Evolutionary conservation across 2,888 invertebrate genomes (phyloP), one percentile per base, ranked within the genome.

Genomic region (Hypomecis atomaria): DNA sequence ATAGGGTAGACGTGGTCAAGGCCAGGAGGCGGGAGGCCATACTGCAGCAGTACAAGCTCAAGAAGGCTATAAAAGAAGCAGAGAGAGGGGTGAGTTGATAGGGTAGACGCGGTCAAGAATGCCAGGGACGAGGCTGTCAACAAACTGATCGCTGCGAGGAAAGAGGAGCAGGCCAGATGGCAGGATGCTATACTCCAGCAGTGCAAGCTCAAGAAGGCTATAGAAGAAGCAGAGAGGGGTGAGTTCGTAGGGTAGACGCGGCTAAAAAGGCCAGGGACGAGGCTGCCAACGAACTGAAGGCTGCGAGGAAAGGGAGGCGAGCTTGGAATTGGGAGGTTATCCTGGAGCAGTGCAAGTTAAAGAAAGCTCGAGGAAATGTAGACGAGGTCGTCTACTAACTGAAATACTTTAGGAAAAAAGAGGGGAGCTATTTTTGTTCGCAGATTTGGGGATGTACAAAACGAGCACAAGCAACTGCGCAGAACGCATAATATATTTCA

Each of bases 61-160:
- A 98, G 85, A 99, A 98, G 88, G 97, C 97, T 61, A 95, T 97
- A 69, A 98, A 98, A 85, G 97, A 98, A 89, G 97, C 97, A 38
- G 97, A 97, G 86, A 23, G 23, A 90, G 96, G 82, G 97, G 9
- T 9, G 10, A 40, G 34, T 44, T 6, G 38, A 1, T 38, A 38
- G 9, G 38, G 9, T 6, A 38, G 38, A 9, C 9, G n/a, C 9
- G n/a, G 43, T 1, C 76, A 98, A 98, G 85, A 99, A 98, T 88
- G 97, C 97, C 61, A 95, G 97, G 69, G 98, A 98, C 84, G 97
- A 98, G 89, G 97, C 97, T 38, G 97, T 23, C 7, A 6, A 23
- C 4, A 6, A 45, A 6, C 7, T 23, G 45, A 6, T 4, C 23
- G 9, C 45, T 0, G 45, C 45, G 36, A 34, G 97, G 82, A 95